These are phyloP conservation scores for Drosophila rufa DNA, from an alignment of 1,140 invertebrate species.

Conservation along the genomic window DNA sequence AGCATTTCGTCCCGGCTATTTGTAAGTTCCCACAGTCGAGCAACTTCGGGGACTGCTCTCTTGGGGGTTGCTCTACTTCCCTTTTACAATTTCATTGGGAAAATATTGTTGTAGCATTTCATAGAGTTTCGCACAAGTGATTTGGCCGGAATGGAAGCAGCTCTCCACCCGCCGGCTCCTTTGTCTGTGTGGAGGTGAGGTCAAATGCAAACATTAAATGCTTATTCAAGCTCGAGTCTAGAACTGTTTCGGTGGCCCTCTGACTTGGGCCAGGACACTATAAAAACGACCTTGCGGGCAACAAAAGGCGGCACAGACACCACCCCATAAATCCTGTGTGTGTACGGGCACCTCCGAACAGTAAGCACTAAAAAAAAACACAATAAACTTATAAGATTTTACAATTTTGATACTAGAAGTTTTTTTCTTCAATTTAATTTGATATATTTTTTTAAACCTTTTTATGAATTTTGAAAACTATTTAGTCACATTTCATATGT, in stretches of 20 bases:
- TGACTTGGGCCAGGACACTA: constrained; percentile 59
- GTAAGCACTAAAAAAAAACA: not conserved
- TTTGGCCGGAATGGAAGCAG: constrained; percentile 52
- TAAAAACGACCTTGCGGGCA: constrained; percentile 78
- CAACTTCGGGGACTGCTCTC: constrained; percentile 29
- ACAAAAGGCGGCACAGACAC: constrained; percentile 66
- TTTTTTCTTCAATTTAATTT: too few species aligned
- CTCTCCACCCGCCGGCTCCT: constrained; percentile 13
- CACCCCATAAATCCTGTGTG: constrained; percentile 24
- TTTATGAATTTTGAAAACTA: not conserved
- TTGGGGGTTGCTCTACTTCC: constrained; percentile 23
- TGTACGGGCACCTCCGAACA: constrained; percentile 3
- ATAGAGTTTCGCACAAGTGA: constrained; percentile 67
- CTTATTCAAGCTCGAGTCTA: constrained; percentile 46
- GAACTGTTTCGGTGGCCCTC: constrained; percentile 44
- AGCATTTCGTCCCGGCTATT: constrained; percentile 14
- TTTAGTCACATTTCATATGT: not conserved
- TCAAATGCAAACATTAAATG: constrained; percentile 74
- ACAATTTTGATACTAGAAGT: not conserved
- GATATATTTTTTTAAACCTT: not conserved
- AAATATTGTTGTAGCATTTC: constrained; percentile 78
- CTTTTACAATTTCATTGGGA: constrained; percentile 62
- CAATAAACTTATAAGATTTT: not conserved
- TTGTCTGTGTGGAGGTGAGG: constrained; percentile 56
- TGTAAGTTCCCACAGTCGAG: constrained; percentile 38